phyloP scores from a whole-genome alignment of 2,113 vertebrate genomes.

The Amblyopsis rosae region DNA sequence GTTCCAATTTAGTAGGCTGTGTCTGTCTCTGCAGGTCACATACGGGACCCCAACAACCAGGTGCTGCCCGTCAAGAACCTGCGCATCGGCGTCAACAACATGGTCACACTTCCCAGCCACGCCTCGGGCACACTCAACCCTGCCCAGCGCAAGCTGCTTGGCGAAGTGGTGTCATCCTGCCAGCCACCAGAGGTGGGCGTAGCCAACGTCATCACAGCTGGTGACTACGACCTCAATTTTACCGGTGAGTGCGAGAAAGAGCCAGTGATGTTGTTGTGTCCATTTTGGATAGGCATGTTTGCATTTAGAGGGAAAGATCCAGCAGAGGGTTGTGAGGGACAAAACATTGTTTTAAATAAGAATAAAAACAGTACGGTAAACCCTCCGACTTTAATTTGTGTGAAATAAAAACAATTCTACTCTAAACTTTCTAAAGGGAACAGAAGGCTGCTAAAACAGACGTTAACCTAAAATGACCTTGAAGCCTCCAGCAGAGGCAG shows the following conservation, averaged over 20 bases:
- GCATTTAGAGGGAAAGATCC: too few relatives aligned
- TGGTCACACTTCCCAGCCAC: slow-evolving; percentile 81
- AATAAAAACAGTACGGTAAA: too few relatives aligned
- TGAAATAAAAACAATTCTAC: too few relatives aligned
- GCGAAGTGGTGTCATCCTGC: slow-evolving; percentile 87
- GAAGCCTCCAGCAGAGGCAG: slow-evolving; percentile 25
- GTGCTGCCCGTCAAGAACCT: slow-evolving; percentile 93
- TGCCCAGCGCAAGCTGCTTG: slow-evolving; percentile 63
- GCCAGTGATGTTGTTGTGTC: too few relatives aligned
- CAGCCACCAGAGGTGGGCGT: slow-evolving; percentile 90
- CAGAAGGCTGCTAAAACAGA: too few relatives aligned
- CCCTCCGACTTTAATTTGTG: too few relatives aligned
- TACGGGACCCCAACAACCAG: slow-evolving; percentile 97
- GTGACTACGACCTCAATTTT: slow-evolving; percentile 95
- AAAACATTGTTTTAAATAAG: too few relatives aligned
- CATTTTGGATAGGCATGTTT: too few relatives aligned
- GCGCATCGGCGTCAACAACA: slow-evolving; percentile 89
- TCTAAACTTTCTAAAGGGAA: too few relatives aligned
- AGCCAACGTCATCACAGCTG: slow-evolving; percentile 87
- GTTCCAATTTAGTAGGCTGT: background rate
- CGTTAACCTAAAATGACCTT: background rate
- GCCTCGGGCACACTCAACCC: slow-evolving; percentile 76
- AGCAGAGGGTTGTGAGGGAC: too few relatives aligned
- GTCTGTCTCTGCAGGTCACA: slow-evolving; percentile 76
- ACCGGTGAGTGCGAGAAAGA: slow-evolving; percentile 82